Conservation (phyloP, 1,140 invertebrate genomes). For the Listronotus bonariensis region DNA sequence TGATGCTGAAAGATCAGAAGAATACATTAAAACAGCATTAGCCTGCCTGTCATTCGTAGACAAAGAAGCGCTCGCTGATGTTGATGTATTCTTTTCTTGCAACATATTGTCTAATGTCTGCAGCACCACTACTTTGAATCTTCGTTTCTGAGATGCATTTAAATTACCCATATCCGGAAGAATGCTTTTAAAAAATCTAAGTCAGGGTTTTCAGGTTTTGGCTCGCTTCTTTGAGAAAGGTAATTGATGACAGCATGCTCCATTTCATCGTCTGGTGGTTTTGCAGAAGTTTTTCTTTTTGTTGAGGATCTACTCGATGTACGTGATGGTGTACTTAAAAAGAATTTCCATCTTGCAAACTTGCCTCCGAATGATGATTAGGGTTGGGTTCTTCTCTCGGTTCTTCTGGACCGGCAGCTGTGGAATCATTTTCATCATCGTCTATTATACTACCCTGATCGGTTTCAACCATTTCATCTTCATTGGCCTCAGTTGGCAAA, state of each 20-base stretch:
- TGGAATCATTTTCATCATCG: conserved; percentile 28
- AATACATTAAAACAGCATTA: background rate
- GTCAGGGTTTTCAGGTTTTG: conserved; percentile 17
- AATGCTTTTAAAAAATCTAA: conserved; percentile 23
- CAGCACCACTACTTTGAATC: conserved; percentile 1
- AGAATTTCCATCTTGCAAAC: conserved; percentile 1
- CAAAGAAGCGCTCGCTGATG: too few species aligned
- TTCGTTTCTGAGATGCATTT: too few species aligned
- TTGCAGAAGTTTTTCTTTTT: background rate
- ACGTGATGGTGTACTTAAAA: conserved; percentile 9
- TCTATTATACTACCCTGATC: conserved; percentile 14
- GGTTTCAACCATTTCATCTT: conserved; percentile 21
- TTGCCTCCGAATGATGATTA: conserved; percentile 18
- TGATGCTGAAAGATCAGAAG: background rate
- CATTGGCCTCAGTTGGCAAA: conserved; percentile 7
- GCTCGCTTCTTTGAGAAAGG: conserved; percentile 12
- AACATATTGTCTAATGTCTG: conserved; percentile 11
- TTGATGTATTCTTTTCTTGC: conserved; percentile 15
- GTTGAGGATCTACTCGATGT: conserved; percentile 21
- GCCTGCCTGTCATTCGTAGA: background rate
- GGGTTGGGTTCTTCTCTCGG: conserved; percentile 12
- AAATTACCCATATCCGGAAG: background rate
- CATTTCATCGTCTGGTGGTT: conserved; percentile 5
- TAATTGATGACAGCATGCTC: conserved; percentile 15
- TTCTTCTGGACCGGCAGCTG: conserved; percentile 11